These are phyloP conservation scores for Chymomyza fuscimana DNA, from an alignment of 2,888 invertebrate species.

Conservation along the genomic window DNA sequence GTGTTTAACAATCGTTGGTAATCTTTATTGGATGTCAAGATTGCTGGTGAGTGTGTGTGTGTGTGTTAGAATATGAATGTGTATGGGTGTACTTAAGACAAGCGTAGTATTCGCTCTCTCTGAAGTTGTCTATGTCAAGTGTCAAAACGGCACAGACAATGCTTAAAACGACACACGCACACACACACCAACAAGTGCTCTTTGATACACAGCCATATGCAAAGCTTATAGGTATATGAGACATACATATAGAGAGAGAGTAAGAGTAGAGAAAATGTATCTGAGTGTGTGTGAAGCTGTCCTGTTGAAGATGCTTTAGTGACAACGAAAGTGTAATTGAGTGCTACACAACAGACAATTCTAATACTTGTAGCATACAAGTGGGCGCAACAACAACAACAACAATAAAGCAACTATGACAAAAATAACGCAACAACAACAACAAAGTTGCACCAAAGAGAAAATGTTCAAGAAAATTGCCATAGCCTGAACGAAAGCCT, in stretches of 20 bases:
- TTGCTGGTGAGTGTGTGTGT: constrained; percentile 17
- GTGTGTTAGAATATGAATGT: neutral
- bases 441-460: neutral
- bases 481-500: constrained; percentile 20
- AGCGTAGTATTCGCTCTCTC: constrained; percentile 38
- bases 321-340: constrained; percentile 71
- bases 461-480: constrained; percentile 51
- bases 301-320: constrained; percentile 62
- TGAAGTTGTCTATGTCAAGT: constrained; percentile 61
- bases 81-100: constrained; percentile 38
- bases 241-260: neutral
- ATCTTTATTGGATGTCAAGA: constrained; percentile 69
- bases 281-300: constrained; percentile 3
- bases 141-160: constrained; percentile 42
- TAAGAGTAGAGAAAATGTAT: neutral
- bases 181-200: neutral
- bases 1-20: constrained; percentile 71
- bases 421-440: neutral
- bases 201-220: constrained; percentile 23
- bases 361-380: constrained; percentile 48
- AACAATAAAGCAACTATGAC: constrained; percentile 11
- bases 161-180: constrained; percentile 19
- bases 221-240: constrained; percentile 12
- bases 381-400: constrained; percentile 37
- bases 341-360: constrained; percentile 69